Evolutionary conservation across 2,113 vertebrate genomes (phyloP).

Genomic region (Protobothrops flavoviridis): DNA sequence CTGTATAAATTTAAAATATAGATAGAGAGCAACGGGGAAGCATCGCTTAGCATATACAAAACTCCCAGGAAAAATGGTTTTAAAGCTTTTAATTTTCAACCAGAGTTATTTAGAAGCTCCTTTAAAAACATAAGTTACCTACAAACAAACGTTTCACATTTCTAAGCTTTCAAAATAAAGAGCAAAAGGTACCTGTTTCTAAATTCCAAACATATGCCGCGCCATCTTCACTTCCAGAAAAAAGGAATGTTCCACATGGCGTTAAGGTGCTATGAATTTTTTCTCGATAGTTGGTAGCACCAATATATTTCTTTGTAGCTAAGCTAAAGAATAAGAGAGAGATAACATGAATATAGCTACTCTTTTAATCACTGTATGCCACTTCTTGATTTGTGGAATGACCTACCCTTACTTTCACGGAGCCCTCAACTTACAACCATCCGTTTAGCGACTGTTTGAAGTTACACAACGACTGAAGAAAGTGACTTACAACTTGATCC

Average conservation of each 20-base stretch:
- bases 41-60: not conserved
- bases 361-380: not conserved
- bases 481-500: too few relatives aligned
- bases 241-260: slow-evolving; percentile 90
- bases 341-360: slow-evolving; percentile 23
- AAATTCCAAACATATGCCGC: slow-evolving; percentile 94
- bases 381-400: not conserved
- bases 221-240: slow-evolving; percentile 95
- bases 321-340: slow-evolving; percentile 71
- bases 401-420: not conserved
- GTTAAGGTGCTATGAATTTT: slow-evolving; percentile 91
- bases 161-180: slow-evolving; percentile 23
- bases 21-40: not conserved
- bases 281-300: slow-evolving; percentile 92
- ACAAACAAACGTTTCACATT: not conserved
- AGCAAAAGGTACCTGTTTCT: slow-evolving; percentile 84
- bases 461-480: not conserved
- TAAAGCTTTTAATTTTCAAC: not conserved
- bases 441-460: not conserved
- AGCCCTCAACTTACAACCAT: not conserved
- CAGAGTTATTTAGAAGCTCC: not conserved
- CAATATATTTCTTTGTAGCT: slow-evolving; percentile 86
- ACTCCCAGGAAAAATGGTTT: not conserved
- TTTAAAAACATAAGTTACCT: not conserved
- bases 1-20: not conserved